Conservation (phyloP, 2,797 vertebrate species). For the Sandelia bainsii region DNA sequence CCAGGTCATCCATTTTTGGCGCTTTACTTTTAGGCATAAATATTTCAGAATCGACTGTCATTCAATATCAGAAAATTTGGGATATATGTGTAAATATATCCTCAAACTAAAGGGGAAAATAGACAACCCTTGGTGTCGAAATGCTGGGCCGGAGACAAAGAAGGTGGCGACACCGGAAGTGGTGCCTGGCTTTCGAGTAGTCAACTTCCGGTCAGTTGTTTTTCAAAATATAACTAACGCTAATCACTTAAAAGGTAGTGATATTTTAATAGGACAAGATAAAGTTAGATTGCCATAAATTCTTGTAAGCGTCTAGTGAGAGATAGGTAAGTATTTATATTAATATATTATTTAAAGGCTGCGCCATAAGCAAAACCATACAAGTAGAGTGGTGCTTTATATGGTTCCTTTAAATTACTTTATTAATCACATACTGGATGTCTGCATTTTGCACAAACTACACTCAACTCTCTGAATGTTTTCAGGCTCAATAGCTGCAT, state of each 20-base stretch:
- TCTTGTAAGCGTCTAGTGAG: neutral
- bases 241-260: neutral
- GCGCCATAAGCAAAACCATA: too few relatives aligned
- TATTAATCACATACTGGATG: too few relatives aligned
- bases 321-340: too few relatives aligned
- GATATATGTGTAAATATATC: slow-evolving; percentile 88
- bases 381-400: too few relatives aligned
- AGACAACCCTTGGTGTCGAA: slow-evolving; percentile 72
- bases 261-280: neutral
- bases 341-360: too few relatives aligned
- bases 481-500: too few relatives aligned
- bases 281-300: neutral
- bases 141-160: slow-evolving; percentile 84
- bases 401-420: too few relatives aligned
- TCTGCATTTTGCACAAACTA: too few relatives aligned
- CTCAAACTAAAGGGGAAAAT: slow-evolving; percentile 72
- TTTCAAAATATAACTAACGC: slow-evolving; percentile 49
- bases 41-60: slow-evolving; percentile 89
- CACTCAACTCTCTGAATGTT: too few relatives aligned
- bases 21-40: slow-evolving; percentile 92
- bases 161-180: slow-evolving; percentile 82
- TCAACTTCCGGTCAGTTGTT: slow-evolving; percentile 65
- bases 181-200: slow-evolving; percentile 27
- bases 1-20: slow-evolving; percentile 90
- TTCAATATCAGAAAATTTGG: slow-evolving; percentile 83